phyloP scores from a whole-genome alignment of 1,140 invertebrate genomes.

The Rhynchophorus ferrugineus region DNA sequence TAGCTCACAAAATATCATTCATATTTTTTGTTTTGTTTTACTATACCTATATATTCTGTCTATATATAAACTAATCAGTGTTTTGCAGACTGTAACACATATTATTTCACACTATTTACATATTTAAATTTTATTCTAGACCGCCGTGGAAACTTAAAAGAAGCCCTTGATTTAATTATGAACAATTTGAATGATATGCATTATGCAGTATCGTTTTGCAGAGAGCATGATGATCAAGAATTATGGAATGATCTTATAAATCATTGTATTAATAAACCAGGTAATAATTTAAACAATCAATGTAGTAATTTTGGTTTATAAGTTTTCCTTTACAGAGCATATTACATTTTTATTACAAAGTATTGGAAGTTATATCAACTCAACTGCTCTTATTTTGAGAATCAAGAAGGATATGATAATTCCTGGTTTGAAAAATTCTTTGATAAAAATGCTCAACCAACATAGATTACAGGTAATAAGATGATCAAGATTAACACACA shows the following conservation, averaged over 20 bases:
- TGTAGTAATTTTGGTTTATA: conserved; percentile 42
- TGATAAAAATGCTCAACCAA: conserved; percentile 93
- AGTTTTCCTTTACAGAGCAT: conserved; percentile 50
- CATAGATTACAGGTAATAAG: conserved; percentile 78
- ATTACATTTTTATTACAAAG: conserved; percentile 70
- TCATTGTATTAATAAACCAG: conserved; percentile 80
- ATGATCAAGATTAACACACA: too few species aligned
- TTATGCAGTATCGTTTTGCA: conserved; percentile 63
- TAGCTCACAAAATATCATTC: too few species aligned
- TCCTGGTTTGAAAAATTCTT: conserved; percentile 78
- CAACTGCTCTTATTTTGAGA: conserved; percentile 73
- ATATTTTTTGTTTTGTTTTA: too few species aligned
- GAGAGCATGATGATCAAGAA: conserved; percentile 90
- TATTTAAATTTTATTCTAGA: conserved; percentile 40
- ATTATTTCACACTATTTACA: background rate
- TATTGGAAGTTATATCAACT: conserved; percentile 86
- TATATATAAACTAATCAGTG: too few species aligned
- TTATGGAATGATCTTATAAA: conserved; percentile 92
- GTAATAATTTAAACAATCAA: conserved; percentile 40
- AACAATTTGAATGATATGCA: conserved; percentile 60
- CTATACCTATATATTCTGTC: too few species aligned
- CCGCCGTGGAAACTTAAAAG: conserved; percentile 84
- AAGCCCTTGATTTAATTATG: conserved; percentile 87
- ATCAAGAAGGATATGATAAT: conserved; percentile 81
- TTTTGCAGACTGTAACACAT: too few species aligned